These are phyloP conservation scores for Apodemia duryi DNA, from an alignment of 2,888 invertebrate genomes.

Conservation along the genomic window DNA sequence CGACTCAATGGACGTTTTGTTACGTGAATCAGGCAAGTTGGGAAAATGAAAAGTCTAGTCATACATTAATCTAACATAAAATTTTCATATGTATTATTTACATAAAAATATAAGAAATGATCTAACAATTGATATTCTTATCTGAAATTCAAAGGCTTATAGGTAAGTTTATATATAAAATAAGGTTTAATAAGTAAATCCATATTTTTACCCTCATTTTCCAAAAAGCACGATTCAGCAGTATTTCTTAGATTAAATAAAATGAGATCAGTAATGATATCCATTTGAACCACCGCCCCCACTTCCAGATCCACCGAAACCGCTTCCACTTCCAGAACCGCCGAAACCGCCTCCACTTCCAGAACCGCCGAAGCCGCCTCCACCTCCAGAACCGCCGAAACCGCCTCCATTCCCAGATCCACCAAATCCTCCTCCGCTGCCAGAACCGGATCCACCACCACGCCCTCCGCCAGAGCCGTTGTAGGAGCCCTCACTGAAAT, in stretches of 20 bases:
- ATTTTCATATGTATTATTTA: too few species aligned
- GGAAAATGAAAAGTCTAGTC: too few species aligned
- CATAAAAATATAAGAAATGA: too few species aligned
- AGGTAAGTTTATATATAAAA: too few species aligned
- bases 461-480: constrained; percentile 36
- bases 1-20: too few species aligned
- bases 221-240: constrained; percentile 32
- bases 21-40: too few species aligned
- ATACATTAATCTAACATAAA: too few species aligned
- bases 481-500: constrained; percentile 62
- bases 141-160: too few species aligned
- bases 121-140: too few species aligned
- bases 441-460: constrained; percentile 30
- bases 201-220: too few species aligned
- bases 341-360: constrained; percentile 14
- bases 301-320: constrained; percentile 38
- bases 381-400: constrained; percentile 25
- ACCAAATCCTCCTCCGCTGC: constrained; percentile 33
- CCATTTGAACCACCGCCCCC: constrained; percentile 43
- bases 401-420: constrained; percentile 36
- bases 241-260: constrained; percentile 34
- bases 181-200: too few species aligned
- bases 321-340: constrained; percentile 8
- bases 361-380: constrained; percentile 23
- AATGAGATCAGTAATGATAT: constrained; percentile 67